Conservation (phyloP, 2,888 invertebrate genomes). For the Ectemnius continuus region DNA sequence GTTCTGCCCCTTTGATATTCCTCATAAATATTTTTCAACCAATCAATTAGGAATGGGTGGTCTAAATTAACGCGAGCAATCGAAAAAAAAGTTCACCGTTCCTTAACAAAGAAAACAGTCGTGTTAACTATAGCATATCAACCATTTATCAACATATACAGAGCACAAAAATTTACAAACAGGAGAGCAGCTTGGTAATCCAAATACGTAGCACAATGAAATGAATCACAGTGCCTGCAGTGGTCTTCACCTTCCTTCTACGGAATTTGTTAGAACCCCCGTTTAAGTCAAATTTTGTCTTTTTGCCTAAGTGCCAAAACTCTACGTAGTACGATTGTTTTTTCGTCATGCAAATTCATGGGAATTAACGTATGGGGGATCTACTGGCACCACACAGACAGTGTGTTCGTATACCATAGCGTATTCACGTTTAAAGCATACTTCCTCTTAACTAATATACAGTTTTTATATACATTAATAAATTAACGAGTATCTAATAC, state of each 20-base stretch:
- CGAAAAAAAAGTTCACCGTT: conserved; percentile 8
- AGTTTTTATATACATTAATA: conserved; percentile 55
- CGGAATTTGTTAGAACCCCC: too few species aligned
- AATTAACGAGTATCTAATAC: conserved; percentile 56
- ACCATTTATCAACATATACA: conserved; percentile 56
- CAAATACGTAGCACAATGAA: too few species aligned
- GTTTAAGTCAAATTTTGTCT: too few species aligned
- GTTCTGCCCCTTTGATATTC: too few species aligned
- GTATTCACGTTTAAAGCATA: conserved; percentile 37
- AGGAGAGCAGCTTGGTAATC: conserved; percentile 24
- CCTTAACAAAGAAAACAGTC: conserved; percentile 27
- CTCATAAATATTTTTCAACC: too few species aligned
- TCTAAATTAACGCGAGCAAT: neutral
- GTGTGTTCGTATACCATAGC: neutral
- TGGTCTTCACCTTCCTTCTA: too few species aligned
- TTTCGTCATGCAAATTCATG: conserved; percentile 9
- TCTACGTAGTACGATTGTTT: too few species aligned
- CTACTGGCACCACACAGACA: conserved; percentile 8
- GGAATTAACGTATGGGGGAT: conserved; percentile 10
- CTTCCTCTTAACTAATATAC: conserved; percentile 42
- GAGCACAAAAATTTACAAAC: conserved; percentile 53
- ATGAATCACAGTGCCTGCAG: too few species aligned
- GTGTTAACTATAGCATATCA: conserved; percentile 51
- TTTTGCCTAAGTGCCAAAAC: too few species aligned
- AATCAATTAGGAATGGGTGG: neutral